These are phyloP conservation scores for Heliconius ismenius DNA, from an alignment of 2,888 invertebrate species.

Conservation along the genomic window DNA sequence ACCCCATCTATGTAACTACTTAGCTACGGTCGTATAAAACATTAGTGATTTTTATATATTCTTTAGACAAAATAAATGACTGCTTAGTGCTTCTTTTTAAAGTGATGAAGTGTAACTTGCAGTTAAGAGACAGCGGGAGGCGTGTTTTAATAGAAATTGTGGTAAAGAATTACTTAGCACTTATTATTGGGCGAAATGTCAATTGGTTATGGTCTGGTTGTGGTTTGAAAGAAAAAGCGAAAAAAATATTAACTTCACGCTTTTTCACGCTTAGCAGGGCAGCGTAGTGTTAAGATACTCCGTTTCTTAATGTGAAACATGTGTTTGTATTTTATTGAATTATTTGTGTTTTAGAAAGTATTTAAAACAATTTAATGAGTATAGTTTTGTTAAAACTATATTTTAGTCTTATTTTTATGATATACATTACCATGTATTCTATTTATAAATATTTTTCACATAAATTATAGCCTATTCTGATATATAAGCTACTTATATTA, in stretches of 20 bases:
- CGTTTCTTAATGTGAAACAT: background rate
- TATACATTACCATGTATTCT: no score
- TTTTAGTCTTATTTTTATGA: no score
- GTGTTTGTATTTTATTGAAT: background rate
- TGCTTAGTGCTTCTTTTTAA: constrained; percentile 55
- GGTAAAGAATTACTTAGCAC: constrained; percentile 55
- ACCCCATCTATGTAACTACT: constrained; percentile 53
- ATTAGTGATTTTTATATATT: constrained; percentile 42
- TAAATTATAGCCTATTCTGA: no score
- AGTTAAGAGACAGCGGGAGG: constrained; percentile 56
- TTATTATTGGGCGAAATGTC: constrained; percentile 57
- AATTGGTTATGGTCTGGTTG: constrained; percentile 50
- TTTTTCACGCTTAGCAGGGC: no score
- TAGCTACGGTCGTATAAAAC: constrained; percentile 54
- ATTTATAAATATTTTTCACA: no score
- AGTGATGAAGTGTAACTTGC: constrained; percentile 43
- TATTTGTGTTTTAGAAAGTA: background rate
- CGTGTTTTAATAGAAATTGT: constrained; percentile 45
- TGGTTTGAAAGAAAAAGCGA: background rate
- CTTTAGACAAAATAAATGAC: constrained; percentile 54
- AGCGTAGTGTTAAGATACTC: background rate
- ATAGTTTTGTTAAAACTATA: background rate
- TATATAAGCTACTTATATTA: no score
- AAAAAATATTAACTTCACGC: background rate
- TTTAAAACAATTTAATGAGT: background rate